Evolutionary conservation across 2,113 vertebrate genomes (phyloP).

Genomic region (Mionectes macconnelli): DNA sequence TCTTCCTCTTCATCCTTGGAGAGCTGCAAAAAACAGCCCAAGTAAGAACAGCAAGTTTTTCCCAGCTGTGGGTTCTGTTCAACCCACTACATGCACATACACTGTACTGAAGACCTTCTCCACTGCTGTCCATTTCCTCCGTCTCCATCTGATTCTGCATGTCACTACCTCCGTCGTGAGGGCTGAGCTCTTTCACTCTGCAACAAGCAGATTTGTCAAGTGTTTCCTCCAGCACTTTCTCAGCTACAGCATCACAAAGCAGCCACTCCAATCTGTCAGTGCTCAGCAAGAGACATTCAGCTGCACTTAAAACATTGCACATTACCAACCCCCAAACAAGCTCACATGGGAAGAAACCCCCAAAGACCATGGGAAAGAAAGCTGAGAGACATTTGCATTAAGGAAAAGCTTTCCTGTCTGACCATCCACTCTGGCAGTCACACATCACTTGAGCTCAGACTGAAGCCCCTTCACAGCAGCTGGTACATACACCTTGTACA

Average conservation of each 20-base stretch:
- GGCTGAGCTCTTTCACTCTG: constrained; percentile 81
- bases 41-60: constrained; percentile 5
- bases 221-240: not conserved
- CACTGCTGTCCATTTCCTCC: constrained; percentile 43
- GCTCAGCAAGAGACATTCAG: not conserved
- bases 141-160: constrained; percentile 73
- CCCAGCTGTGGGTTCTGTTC: not conserved
- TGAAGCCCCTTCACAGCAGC: not conserved
- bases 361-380: not conserved
- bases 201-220: not conserved
- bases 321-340: not conserved
- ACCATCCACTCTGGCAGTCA: not conserved
- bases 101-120: not conserved
- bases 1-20: constrained; percentile 74
- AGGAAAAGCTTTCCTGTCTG: not conserved
- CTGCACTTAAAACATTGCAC: not conserved
- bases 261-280: constrained; percentile 46
- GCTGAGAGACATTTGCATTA: not conserved
- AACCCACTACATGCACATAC: constrained; percentile 51
- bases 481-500: not conserved
- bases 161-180: constrained; percentile 64
- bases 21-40: constrained; percentile 45
- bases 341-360: not conserved
- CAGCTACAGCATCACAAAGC: not conserved
- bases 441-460: not conserved